Evolutionary conservation across 2,888 invertebrate species (phyloP).

Genomic region (Dasypolia templi): DNA sequence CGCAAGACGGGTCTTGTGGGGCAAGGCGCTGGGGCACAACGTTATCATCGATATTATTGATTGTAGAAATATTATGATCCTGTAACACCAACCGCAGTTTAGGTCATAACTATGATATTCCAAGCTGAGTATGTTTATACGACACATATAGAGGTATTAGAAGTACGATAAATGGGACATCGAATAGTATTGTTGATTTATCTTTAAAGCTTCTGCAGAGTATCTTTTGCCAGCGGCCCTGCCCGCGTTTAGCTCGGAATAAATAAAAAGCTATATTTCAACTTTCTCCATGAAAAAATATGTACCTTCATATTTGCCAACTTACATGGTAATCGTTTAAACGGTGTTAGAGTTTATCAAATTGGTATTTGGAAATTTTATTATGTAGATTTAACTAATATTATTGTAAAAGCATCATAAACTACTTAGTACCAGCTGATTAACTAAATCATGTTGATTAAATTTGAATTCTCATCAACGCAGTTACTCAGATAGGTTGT

Average conservation of each 20-base stretch:
- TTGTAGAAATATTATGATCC: conserved; percentile 45
- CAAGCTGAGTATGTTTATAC: background rate
- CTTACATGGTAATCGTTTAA: too few relatives aligned
- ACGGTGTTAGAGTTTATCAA: too few relatives aligned
- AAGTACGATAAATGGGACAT: conserved; percentile 2
- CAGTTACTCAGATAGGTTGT: conserved; percentile 19
- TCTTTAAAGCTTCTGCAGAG: too few relatives aligned
- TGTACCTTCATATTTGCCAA: too few relatives aligned
- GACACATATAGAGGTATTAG: background rate
- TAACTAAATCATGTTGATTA: conserved; percentile 33
- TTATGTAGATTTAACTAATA: background rate
- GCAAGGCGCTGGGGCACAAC: conserved; percentile 45
- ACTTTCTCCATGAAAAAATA: too few relatives aligned
- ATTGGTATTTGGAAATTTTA: too few relatives aligned
- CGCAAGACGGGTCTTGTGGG: conserved; percentile 51
- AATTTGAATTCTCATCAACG: conserved; percentile 51
- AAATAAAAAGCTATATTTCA: too few relatives aligned
- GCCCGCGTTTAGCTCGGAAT: too few relatives aligned
- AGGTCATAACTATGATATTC: conserved; percentile 12
- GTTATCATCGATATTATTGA: conserved; percentile 56
- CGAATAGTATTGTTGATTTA: background rate
- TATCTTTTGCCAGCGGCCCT: too few relatives aligned
- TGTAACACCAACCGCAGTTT: conserved; percentile 26
- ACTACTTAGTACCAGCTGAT: conserved; percentile 10
- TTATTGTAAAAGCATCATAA: conserved; percentile 12